Conservation (phyloP, 2,113 vertebrate genomes). For the Clarias magur region DNA sequence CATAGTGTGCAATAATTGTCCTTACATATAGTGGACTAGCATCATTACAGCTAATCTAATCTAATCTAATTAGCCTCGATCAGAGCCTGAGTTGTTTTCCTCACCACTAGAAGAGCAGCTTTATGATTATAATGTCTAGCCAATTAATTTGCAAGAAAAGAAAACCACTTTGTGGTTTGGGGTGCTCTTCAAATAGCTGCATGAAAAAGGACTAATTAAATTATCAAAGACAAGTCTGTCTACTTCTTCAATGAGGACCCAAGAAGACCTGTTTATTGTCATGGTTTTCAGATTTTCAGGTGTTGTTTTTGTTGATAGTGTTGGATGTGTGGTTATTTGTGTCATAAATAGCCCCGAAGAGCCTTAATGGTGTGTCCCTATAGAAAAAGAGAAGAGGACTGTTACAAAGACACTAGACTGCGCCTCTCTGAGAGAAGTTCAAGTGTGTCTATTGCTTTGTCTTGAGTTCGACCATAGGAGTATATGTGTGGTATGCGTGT, state of each 20-base stretch:
- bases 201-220: conserved; percentile 53
- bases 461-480: conserved; percentile 38
- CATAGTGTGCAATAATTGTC: not conserved
- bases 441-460: conserved; percentile 56
- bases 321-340: conserved; percentile 42
- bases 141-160: conserved; percentile 47
- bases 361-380: conserved; percentile 43
- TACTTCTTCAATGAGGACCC: conserved; percentile 17
- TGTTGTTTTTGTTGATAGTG: conserved; percentile 49
- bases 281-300: conserved; percentile 38
- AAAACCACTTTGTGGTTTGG: conserved; percentile 39
- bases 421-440: conserved; percentile 49
- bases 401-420: conserved; percentile 44
- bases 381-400: conserved; percentile 44
- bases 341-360: conserved; percentile 41
- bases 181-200: conserved; percentile 41
- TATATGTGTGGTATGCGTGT: conserved; percentile 24
- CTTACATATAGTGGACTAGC: not conserved
- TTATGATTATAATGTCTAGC: conserved; percentile 35
- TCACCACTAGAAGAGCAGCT: conserved; percentile 34
- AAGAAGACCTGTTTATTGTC: conserved; percentile 34
- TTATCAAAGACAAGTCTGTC: conserved; percentile 41
- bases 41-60: conserved; percentile 24
- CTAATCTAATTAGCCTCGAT: conserved; percentile 27
- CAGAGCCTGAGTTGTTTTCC: not conserved